A percentile compares a stretch with the other conserved stretches of the same genome.
phyloP scores from a whole-genome alignment of 1,140 invertebrate species.

The Gerris buenoi region DNA sequence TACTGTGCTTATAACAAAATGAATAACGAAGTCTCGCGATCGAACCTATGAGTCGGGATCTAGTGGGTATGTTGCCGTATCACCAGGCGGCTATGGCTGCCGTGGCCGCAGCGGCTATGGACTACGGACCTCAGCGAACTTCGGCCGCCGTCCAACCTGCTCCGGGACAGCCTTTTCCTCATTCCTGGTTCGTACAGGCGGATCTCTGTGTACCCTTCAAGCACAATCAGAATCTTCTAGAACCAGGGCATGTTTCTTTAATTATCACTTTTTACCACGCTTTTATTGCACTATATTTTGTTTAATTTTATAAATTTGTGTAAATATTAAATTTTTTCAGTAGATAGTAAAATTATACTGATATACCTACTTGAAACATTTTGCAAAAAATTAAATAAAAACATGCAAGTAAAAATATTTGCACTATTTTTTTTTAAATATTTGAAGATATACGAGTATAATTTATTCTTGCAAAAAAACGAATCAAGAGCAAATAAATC shows the following conservation, averaged over 20 bases:
- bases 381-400: no score
- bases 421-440: no score
- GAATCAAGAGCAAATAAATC: no score
- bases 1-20: background rate
- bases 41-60: background rate
- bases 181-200: slow-evolving; percentile 84
- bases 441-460: no score
- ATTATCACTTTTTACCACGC: background rate
- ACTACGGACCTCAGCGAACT: slow-evolving; percentile 57
- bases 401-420: no score
- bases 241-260: slow-evolving; percentile 59
- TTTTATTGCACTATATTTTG: no score
- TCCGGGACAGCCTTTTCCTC: slow-evolving; percentile 48
- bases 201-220: slow-evolving; percentile 73
- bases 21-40: background rate
- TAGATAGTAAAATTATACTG: no score
- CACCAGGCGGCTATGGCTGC: slow-evolving; percentile 75
- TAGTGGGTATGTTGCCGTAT: slow-evolving; percentile 65
- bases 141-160: slow-evolving; percentile 35
- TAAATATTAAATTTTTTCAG: no score
- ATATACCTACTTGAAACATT: no score
- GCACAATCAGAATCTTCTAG: slow-evolving; percentile 63
- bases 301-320: no score
- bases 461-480: no score
- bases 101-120: slow-evolving; percentile 74